Evolutionary conservation across 1,140 invertebrate species (phyloP).

Genomic region (Ylistrum balloti): DNA sequence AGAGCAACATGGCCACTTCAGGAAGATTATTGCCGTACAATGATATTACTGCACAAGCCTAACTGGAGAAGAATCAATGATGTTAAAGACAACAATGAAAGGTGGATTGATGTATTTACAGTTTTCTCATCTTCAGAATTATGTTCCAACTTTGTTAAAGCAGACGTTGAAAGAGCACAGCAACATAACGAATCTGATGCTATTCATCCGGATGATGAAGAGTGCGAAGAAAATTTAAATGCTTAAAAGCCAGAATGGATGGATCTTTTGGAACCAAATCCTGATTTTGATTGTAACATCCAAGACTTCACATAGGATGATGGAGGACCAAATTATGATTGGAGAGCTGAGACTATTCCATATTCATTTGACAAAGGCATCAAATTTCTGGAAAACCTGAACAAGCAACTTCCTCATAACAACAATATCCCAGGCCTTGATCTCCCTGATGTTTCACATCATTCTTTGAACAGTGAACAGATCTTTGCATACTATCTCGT

Average conservation of each 20-base stretch:
- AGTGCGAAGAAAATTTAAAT: not conserved
- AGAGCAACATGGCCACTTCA: not conserved
- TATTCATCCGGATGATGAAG: not conserved
- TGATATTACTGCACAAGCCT: conserved; percentile 41
- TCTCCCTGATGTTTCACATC: not conserved
- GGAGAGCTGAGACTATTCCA: not conserved
- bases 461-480: not conserved
- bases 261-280: not conserved
- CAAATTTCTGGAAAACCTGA: not conserved
- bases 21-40: not conserved
- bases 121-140: not conserved
- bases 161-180: not conserved
- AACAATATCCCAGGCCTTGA: not conserved
- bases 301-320: not conserved
- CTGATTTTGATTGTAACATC: not conserved
- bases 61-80: conserved; percentile 25
- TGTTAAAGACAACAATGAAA: not conserved
- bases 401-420: not conserved
- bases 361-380: not conserved
- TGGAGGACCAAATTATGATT: not conserved
- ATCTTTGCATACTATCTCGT: not conserved
- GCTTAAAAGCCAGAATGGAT: not conserved
- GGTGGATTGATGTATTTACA: too few species aligned
- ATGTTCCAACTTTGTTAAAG: not conserved
- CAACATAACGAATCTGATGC: not conserved